A percentile compares a stretch with the other conserved stretches of the same genome.
These are phyloP conservation scores for Melanogrammus aeglefinus DNA, from an alignment of 2,797 vertebrate species.

Conservation along the genomic window DNA sequence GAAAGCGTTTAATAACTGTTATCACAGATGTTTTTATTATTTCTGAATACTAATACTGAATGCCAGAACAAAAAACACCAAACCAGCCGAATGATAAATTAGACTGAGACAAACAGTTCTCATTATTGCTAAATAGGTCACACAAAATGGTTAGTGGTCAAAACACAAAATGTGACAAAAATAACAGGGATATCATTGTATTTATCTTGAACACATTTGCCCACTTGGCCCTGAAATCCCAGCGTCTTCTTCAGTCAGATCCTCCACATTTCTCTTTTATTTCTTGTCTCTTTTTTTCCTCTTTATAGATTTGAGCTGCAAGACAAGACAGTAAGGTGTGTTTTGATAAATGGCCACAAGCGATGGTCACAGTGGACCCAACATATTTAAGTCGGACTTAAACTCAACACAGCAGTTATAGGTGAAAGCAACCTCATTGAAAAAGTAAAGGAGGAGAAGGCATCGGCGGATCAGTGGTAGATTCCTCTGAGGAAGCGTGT, in stretches of 20 bases:
- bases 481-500: slow-evolving; percentile 30
- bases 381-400: not conserved
- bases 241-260: slow-evolving; percentile 9
- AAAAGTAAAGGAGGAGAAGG: not conserved
- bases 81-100: not conserved
- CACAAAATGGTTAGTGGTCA: not conserved
- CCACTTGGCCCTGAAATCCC: not conserved
- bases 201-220: not conserved
- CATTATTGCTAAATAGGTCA: not conserved
- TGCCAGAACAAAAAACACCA: not conserved
- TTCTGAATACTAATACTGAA: not conserved
- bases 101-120: not conserved
- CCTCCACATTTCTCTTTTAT: not conserved
- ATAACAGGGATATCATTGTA: not conserved
- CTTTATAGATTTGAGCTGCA: slow-evolving; percentile 72
- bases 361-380: not conserved
- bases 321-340: slow-evolving; percentile 11
- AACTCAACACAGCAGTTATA: not conserved
- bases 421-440: not conserved
- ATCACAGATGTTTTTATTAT: not conserved
- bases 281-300: slow-evolving; percentile 59
- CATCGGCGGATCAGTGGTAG: slow-evolving; percentile 22
- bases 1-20: not conserved
- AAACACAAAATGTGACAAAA: slow-evolving; percentile 26
- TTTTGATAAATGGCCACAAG: slow-evolving; percentile 5